These are phyloP conservation scores for Drosophila pandora DNA, from an alignment of 1,140 invertebrate species.

Conservation along the genomic window DNA sequence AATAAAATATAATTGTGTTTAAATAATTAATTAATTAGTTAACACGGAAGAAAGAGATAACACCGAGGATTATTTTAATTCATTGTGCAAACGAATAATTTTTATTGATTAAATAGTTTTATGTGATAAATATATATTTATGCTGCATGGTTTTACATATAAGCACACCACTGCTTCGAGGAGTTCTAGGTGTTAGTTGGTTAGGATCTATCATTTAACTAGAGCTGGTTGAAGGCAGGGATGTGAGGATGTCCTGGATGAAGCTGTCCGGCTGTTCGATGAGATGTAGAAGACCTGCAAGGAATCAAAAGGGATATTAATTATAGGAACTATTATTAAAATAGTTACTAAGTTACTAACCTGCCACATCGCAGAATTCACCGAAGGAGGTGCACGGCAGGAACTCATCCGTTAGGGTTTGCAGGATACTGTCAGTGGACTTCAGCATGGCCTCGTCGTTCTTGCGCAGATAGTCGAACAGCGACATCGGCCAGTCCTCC, in stretches of 20 bases:
- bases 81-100: conserved; percentile 80
- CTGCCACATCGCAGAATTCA: conserved; percentile 95
- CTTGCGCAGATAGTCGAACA: conserved; percentile 96
- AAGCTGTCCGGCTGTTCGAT: conserved; percentile 81
- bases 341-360: conserved; percentile 68
- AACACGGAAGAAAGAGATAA: too few species aligned
- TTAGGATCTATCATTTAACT: conserved; percentile 54
- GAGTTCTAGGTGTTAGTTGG: conserved; percentile 21
- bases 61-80: conserved; percentile 4
- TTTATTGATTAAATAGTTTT: conserved; percentile 77
- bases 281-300: conserved; percentile 69
- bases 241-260: conserved; percentile 71
- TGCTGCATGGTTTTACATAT: conserved; percentile 35
- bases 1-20: not conserved
- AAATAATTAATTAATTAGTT: too few species aligned
- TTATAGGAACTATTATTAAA: not conserved
- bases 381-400: conserved; percentile 94
- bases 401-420: conserved; percentile 93
- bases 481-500: conserved; percentile 93
- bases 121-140: conserved; percentile 69
- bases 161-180: conserved; percentile 29
- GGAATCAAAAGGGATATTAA: not conserved
- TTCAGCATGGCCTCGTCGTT: conserved; percentile 96
- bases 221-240: conserved; percentile 70
- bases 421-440: conserved; percentile 92